Conservation (phyloP, 2,797 vertebrate species). For the Channallabes apus region DNA sequence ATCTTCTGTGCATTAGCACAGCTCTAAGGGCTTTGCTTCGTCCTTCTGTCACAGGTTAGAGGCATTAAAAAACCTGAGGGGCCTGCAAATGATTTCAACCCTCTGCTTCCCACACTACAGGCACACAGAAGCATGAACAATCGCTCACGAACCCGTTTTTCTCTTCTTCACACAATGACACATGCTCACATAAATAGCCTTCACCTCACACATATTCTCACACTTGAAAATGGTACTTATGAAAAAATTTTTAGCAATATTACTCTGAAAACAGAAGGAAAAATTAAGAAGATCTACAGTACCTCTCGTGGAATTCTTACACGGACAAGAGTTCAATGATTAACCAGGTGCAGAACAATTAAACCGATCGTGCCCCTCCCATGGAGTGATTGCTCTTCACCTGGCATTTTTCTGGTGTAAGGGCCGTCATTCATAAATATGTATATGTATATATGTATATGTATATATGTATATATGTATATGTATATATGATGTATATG, state of each 20-base stretch:
- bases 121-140: slow-evolving; percentile 25
- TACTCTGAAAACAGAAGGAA: slow-evolving; percentile 20
- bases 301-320: not conserved
- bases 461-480: no score
- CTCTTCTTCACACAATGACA: slow-evolving; percentile 50
- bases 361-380: not conserved
- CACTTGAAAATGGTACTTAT: slow-evolving; percentile 41
- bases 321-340: not conserved
- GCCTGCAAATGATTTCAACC: slow-evolving; percentile 47
- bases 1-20: not conserved
- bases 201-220: slow-evolving; percentile 48
- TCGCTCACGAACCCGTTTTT: slow-evolving; percentile 42
- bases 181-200: slow-evolving; percentile 48
- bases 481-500: no score
- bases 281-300: not conserved
- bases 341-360: not conserved
- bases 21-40: slow-evolving; percentile 17
- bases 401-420: not conserved
- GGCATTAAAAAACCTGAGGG: slow-evolving; percentile 49
- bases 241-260: slow-evolving; percentile 28
- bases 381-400: not conserved
- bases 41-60: slow-evolving; percentile 29
- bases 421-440: slow-evolving; percentile 10
- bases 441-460: no score
- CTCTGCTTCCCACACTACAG: slow-evolving; percentile 17